phyloP scores from a whole-genome alignment of 2,888 invertebrate species.

The Drosophila aldrichi region DNA sequence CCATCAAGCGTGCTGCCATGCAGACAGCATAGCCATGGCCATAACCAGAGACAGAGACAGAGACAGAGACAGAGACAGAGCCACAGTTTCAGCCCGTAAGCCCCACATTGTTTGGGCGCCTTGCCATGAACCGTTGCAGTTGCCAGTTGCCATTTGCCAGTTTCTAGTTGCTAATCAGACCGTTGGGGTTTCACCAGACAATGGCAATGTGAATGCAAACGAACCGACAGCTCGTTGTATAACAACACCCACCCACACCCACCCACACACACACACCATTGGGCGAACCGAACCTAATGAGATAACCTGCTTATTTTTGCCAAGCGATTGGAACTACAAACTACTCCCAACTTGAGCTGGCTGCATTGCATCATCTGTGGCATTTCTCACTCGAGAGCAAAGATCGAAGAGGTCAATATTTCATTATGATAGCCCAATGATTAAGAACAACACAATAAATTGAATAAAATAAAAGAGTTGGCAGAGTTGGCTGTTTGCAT shows the following conservation, averaged over 20 bases:
- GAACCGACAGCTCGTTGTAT: conserved; percentile 16
- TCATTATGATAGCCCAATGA: background rate
- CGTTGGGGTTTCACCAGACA: conserved; percentile 41
- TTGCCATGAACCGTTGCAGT: conserved; percentile 19
- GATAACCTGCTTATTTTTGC: conserved; percentile 9
- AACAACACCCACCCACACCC: background rate
- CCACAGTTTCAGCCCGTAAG: background rate
- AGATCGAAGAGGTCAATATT: background rate
- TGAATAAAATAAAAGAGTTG: too few relatives aligned
- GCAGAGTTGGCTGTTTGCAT: background rate
- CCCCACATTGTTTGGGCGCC: conserved; percentile 5
- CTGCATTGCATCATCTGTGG: background rate
- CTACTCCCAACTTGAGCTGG: too few relatives aligned
- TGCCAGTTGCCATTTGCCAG: conserved; percentile 30
- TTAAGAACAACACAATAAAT: background rate
- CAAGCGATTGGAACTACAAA: background rate
- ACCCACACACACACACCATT: background rate
- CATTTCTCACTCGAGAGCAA: background rate
- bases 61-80: background rate
- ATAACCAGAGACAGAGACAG: background rate
- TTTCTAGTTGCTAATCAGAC: conserved; percentile 53
- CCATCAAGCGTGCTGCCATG: conserved; percentile 11
- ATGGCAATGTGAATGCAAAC: conserved; percentile 31
- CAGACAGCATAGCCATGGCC: background rate
- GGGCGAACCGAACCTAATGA: background rate